Evolutionary conservation across 2,113 vertebrate genomes (phyloP), one percentile per base, ranked within the genome.

Genomic region (Panthera uncia): DNA sequence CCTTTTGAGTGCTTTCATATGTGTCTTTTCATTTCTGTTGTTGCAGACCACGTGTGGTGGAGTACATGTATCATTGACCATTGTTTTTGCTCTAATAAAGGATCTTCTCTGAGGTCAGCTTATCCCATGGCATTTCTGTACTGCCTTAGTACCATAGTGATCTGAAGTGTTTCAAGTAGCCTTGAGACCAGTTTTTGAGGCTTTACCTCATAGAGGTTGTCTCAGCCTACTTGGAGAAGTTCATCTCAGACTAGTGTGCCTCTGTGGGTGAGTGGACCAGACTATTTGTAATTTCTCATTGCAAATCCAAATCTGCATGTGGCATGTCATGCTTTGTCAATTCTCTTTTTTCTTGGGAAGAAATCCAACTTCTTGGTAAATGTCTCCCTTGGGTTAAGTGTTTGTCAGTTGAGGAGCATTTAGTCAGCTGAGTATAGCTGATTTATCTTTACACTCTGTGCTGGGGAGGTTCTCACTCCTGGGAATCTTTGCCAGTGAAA

Each of bases 401-500:
- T 84, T 95, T 91, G 57, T 68, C 91, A 74, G 27, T 27, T 92
- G 84, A 71, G 36, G 31, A 57, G 19, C 50, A 68, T 92, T 89
- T 80, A 66, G 33, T 38, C 31, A 95, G 57, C 27, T 94, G 78
- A 96, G 14, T 38, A 83, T 36, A 94, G 19, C 25, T 61, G 19
- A 92, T 92, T 93, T 93, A 85, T 93, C 78, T 25, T 63, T 93
- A 88, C 0, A 15, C 16, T 86, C 14, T 88, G 8, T 76, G 66
- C 12, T 73, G 16, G 50, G 66, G 29, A 96, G 85, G 33, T 79
- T 55, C 45, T 89, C 85, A 52, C 8, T 93, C 21, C 68, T 86
- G 79, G 66, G 45, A 93, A 97, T 16, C 23, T 66, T 94, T 76
- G 65, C 29, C 73, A 96, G 50, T 85, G 29, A 96, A 84, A 33